These are phyloP conservation scores for Aradophagus sp. DNA, from an alignment of 1,140 invertebrate species.

Conservation along the genomic window DNA sequence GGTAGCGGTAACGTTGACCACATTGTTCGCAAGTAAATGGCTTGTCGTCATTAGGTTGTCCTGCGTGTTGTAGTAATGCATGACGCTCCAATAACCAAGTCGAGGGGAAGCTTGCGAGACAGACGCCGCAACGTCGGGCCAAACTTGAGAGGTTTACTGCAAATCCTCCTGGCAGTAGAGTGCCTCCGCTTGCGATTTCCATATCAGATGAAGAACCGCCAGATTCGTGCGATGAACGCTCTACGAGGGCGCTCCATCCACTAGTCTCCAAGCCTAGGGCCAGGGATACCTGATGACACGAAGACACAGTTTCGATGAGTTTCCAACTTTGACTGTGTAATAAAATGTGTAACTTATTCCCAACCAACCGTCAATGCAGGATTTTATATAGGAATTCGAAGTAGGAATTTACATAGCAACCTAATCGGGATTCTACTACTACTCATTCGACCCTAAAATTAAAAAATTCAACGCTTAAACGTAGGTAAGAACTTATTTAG, in stretches of 20 bases:
- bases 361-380: too few species aligned
- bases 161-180: slow-evolving; percentile 70
- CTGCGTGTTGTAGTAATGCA: slow-evolving; percentile 84
- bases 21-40: slow-evolving; percentile 94
- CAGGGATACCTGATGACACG: slow-evolving; percentile 67
- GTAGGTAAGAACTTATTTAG: too few species aligned
- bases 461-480: too few species aligned
- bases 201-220: slow-evolving; percentile 63
- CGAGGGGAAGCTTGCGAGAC: slow-evolving; percentile 87
- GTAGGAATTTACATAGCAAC: too few species aligned
- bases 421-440: too few species aligned
- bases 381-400: too few species aligned
- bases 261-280: slow-evolving; percentile 75
- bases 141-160: slow-evolving; percentile 65
- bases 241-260: slow-evolving; percentile 76
- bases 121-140: slow-evolving; percentile 83
- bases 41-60: slow-evolving; percentile 83
- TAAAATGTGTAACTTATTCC: too few species aligned
- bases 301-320: too few species aligned
- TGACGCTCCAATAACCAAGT: slow-evolving; percentile 88
- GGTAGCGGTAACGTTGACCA: slow-evolving; percentile 90
- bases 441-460: too few species aligned
- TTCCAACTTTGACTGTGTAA: too few species aligned
- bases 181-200: slow-evolving; percentile 72
- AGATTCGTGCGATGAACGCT: slow-evolving; percentile 66